A percentile compares a stretch with the other conserved stretches of the same genome.
Evolutionary conservation across 2,888 invertebrate genomes (phyloP).

Genomic region (Poecilus cupreus): DNA sequence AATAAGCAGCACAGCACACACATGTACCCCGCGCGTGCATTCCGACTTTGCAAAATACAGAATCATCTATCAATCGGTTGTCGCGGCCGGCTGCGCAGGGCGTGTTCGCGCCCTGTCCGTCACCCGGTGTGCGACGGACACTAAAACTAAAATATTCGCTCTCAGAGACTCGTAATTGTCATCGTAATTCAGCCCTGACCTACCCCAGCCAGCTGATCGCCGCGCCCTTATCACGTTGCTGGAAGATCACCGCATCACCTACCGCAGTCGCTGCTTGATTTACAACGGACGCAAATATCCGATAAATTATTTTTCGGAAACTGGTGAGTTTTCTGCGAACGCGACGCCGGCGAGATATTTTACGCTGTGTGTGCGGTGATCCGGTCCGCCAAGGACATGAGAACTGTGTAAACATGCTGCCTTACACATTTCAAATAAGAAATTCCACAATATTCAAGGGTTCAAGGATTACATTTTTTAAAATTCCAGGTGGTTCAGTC

Average conservation of each 20-base stretch:
- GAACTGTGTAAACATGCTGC: background rate
- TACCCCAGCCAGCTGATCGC: constrained; percentile 43
- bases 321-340: background rate
- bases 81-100: constrained; percentile 32
- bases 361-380: constrained; percentile 2
- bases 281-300: constrained; percentile 17
- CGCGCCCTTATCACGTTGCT: constrained; percentile 28
- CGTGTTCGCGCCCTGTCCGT: constrained; percentile 9
- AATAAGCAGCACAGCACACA: constrained; percentile 40
- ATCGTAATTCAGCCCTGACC: constrained; percentile 60
- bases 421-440: too few relatives aligned
- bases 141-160: constrained; percentile 52
- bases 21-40: background rate
- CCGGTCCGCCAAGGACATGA: background rate
- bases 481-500: too few relatives aligned
- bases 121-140: constrained; percentile 19
- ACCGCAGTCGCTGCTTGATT: constrained; percentile 2
- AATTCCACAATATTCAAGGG: too few relatives aligned
- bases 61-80: constrained; percentile 48
- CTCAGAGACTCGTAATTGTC: constrained; percentile 58
- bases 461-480: too few relatives aligned
- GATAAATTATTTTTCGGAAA: constrained; percentile 37
- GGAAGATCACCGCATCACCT: background rate
- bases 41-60: constrained; percentile 43
- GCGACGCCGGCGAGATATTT: background rate